Evolutionary conservation across 2,113 vertebrate species (phyloP).

Genomic region (Hirundichthys speculiger): DNA sequence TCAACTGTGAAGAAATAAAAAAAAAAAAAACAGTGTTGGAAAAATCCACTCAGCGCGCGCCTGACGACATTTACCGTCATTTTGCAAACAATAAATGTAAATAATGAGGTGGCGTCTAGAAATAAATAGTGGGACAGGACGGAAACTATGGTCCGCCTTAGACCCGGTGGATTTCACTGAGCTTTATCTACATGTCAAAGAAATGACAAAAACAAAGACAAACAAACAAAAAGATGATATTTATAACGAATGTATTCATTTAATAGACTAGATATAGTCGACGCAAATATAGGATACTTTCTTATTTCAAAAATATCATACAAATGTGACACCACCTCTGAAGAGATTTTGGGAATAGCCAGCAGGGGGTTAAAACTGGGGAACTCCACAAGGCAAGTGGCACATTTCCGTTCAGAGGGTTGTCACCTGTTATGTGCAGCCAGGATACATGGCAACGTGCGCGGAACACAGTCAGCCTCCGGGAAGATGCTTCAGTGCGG

Average conservation of each 20-base stretch:
- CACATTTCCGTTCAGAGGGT: slow-evolving; percentile 62
- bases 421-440: slow-evolving; percentile 74
- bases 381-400: slow-evolving; percentile 53
- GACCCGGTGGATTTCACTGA: slow-evolving; percentile 38
- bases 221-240: no score
- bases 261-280: no score
- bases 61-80: slow-evolving; percentile 71
- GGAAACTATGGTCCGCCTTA: slow-evolving; percentile 41
- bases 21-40: no score
- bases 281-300: no score
- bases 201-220: no score
- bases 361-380: no score
- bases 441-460: slow-evolving; percentile 65
- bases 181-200: slow-evolving; percentile 50
- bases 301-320: no score
- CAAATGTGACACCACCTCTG: no score
- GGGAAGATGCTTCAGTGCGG: slow-evolving; percentile 38
- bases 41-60: slow-evolving; percentile 58
- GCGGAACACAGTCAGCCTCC: slow-evolving; percentile 46
- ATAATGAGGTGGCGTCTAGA: slow-evolving; percentile 67
- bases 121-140: slow-evolving; percentile 60
- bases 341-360: no score
- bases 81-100: slow-evolving; percentile 68
- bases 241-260: no score
- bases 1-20: slow-evolving; percentile 44